These are phyloP conservation scores for Boulengeromyrus knoepffleri DNA, from an alignment of 2,113 vertebrate genomes.

Conservation along the genomic window DNA sequence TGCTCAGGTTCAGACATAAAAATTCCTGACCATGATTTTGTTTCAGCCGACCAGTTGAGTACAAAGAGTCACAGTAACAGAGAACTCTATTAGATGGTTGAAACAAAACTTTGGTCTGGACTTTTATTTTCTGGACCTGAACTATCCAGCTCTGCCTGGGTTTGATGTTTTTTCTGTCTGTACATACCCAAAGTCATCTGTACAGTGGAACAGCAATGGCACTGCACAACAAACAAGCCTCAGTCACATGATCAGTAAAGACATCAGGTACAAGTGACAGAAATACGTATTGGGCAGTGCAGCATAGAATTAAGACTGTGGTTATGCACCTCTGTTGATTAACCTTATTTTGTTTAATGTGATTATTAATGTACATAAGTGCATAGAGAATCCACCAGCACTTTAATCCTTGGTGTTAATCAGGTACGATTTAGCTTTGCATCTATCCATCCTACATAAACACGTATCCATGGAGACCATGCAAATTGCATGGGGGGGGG, in stretches of 20 bases:
- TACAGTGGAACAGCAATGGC: background rate
- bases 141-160: background rate
- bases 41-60: background rate
- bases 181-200: background rate
- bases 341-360: background rate
- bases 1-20: background rate
- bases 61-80: background rate
- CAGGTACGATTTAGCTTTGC: background rate
- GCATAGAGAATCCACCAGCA: background rate
- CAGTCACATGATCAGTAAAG: background rate
- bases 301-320: background rate
- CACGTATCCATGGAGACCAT: background rate
- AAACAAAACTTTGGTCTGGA: background rate
- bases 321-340: background rate
- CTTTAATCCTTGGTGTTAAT: background rate
- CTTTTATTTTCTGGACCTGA: background rate
- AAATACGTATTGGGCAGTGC: background rate
- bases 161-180: background rate
- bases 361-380: background rate
- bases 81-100: background rate
- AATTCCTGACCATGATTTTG: background rate
- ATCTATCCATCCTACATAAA: background rate
- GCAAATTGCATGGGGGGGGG: background rate
- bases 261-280: background rate
- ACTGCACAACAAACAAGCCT: background rate